Evolutionary conservation across 2,113 vertebrate genomes (phyloP), one percentile per base, ranked within the genome.

Genomic region (Cichladusa arquata): DNA sequence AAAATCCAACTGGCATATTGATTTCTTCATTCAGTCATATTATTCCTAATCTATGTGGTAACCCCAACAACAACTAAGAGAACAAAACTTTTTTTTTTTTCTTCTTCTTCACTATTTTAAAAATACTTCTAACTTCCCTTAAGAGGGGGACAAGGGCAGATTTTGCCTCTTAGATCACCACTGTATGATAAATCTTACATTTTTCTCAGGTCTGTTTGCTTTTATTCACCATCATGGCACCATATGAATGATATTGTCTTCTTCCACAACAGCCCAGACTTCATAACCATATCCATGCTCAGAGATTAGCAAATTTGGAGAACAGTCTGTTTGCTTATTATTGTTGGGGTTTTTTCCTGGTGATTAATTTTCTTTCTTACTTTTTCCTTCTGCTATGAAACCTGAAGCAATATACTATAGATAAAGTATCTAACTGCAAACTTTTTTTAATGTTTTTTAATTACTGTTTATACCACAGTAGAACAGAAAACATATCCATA

Each of bases 291-390:
- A 31, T 5, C 50, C 24, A 73, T 29, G 8, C 12, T 82, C 28
- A 61, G 40, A 67, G 28, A 74, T 33, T 80, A 42, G 13, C 3
- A 88, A 29, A 8, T 53, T 65, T 79, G 17, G 12, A 87, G 38
- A 57, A 70, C 6, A 65, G 12, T 8, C 42, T 76, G 7, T 67
- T 88, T 9, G 65, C 8, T 65, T 86, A 29, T 36, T 60, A 47
- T 33, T 78, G 11, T 23, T 44, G 7, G 10, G 7, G 0, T 8
- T 29, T 23, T 42, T 25, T 33, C 6, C 18, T 20, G 2, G 4
- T 79, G 26, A 64, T 89, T 79, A 33, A 80, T 72, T 73, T 81
- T 86, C 23, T 85, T 80, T 79, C 48, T 76, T 74, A 24, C 5
- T 54, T 77, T 84, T 84, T 72, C 31, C 18, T 74, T 79, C 51